phyloP scores from a whole-genome alignment of 2,113 vertebrate genomes.

The Tachysurus vachellii region DNA sequence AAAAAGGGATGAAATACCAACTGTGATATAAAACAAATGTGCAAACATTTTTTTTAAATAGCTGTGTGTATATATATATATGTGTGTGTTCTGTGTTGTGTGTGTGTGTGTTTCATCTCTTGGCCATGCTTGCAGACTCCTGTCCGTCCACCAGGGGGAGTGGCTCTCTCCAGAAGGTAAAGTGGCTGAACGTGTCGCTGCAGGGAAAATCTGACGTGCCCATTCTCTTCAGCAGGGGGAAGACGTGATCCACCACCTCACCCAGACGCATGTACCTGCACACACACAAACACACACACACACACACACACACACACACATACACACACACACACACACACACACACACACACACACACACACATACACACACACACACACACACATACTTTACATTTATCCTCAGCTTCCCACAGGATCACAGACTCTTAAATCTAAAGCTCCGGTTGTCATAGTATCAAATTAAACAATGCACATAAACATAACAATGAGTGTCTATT shows the following conservation, averaged over 20 bases:
- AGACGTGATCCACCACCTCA: constrained; percentile 96
- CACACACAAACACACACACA: neutral
- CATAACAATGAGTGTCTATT: neutral
- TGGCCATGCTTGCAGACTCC: constrained; percentile 49
- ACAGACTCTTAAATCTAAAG: neutral
- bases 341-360: constrained; percentile 65
- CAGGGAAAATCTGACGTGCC: constrained; percentile 94
- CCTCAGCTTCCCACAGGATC: neutral
- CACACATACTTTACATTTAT: neutral
- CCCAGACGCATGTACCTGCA: constrained; percentile 88
- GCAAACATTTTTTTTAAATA: neutral
- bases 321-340: neutral
- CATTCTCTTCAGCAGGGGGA: constrained; percentile 85
- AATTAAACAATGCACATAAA: neutral
- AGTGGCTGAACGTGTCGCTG: constrained; percentile 92
- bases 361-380: constrained; percentile 64
- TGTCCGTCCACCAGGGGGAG: constrained; percentile 80
- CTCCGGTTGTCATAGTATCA: neutral
- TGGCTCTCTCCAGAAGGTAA: constrained; percentile 95
- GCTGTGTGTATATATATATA: neutral
- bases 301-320: neutral
- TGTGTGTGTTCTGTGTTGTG: neutral
- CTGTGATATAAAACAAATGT: neutral
- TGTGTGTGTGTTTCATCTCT: constrained; percentile 28
- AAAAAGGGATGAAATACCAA: neutral